Percentiles rank a stretch among this genome's conserved stretches.
Conservation (phyloP, 1,140 invertebrate genomes). For the Drosophila athabasca region DNA sequence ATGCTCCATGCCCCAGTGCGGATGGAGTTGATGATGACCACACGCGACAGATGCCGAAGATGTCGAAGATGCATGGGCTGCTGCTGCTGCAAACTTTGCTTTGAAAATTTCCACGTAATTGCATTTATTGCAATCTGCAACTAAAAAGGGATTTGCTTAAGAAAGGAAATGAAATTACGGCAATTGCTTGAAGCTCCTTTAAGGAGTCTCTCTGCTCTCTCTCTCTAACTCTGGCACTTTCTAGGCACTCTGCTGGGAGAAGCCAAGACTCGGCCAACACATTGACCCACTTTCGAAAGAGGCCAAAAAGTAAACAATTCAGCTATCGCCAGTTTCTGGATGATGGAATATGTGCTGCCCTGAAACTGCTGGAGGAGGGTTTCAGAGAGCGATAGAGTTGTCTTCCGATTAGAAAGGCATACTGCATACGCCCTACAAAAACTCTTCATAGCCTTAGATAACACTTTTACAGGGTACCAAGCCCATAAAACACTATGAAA, state of each 20-base stretch:
- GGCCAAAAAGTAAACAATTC: slow-evolving; percentile 37
- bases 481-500: slow-evolving; percentile 49
- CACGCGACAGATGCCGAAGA: slow-evolving; percentile 25
- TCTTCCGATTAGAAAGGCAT: too few relatives aligned
- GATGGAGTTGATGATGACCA: slow-evolving; percentile 21
- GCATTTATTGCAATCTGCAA: slow-evolving; percentile 58
- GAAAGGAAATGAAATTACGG: slow-evolving; percentile 59
- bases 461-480: background rate
- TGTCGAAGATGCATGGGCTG: slow-evolving; percentile 2
- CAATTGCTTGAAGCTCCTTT: slow-evolving; percentile 43
- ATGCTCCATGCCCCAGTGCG: slow-evolving; percentile 27
- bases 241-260: slow-evolving; percentile 3
- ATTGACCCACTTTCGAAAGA: slow-evolving; percentile 58
- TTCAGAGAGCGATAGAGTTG: too few relatives aligned
- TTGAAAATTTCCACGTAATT: slow-evolving; percentile 51
- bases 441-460: too few relatives aligned
- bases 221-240: slow-evolving; percentile 4
- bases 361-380: too few relatives aligned
- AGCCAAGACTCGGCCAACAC: slow-evolving; percentile 45
- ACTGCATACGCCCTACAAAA: too few relatives aligned
- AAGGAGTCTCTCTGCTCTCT: slow-evolving; percentile 13
- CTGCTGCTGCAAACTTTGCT: slow-evolving; percentile 18
- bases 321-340: background rate
- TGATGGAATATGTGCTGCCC: slow-evolving; percentile 5
- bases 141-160: slow-evolving; percentile 46